A percentile compares a stretch with the other conserved stretches of the same genome.
phyloP scores from a whole-genome alignment of 2,797 vertebrate genomes.

The Sternarchorhynchus goeldii region DNA sequence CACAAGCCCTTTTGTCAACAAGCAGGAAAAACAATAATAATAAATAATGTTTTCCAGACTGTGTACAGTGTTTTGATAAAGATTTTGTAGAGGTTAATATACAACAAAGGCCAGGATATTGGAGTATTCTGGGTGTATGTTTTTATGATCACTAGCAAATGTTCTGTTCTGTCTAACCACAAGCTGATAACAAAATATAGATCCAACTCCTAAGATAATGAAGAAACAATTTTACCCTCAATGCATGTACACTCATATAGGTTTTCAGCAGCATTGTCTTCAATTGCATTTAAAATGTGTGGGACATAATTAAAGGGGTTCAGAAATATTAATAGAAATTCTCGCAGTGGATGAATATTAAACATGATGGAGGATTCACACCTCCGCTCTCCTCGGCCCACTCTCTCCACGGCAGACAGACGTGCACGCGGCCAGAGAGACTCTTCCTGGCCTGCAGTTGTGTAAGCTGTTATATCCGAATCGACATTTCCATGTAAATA shows the following conservation, averaged over 20 bases:
- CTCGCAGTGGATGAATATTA: slow-evolving; percentile 62
- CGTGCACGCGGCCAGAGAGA: slow-evolving; percentile 21
- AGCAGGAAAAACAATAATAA: background rate
- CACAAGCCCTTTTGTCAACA: background rate
- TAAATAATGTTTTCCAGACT: background rate
- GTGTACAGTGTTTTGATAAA: background rate
- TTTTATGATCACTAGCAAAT: background rate
- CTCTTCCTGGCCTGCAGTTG: background rate
- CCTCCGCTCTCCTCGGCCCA: slow-evolving; percentile 62
- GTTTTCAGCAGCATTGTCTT: background rate
- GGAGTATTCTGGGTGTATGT: background rate
- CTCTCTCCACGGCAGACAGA: slow-evolving; percentile 37
- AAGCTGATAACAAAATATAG: background rate
- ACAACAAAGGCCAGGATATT: background rate
- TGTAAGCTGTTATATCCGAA: slow-evolving; percentile 55
- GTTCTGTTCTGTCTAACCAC: slow-evolving; percentile 10
- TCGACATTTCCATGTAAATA: slow-evolving; percentile 62
- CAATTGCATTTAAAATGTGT: slow-evolving; percentile 1
- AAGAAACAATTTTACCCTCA: slow-evolving; percentile 3
- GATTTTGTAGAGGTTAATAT: background rate
- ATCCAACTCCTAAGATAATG: slow-evolving; percentile 4
- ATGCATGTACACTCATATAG: background rate
- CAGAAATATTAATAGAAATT: slow-evolving; percentile 38
- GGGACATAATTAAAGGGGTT: slow-evolving; percentile 8
- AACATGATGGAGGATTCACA: slow-evolving; percentile 67